Evolutionary conservation across 1,140 invertebrate species (phyloP).

Genomic region (Hyles euphorbiae): DNA sequence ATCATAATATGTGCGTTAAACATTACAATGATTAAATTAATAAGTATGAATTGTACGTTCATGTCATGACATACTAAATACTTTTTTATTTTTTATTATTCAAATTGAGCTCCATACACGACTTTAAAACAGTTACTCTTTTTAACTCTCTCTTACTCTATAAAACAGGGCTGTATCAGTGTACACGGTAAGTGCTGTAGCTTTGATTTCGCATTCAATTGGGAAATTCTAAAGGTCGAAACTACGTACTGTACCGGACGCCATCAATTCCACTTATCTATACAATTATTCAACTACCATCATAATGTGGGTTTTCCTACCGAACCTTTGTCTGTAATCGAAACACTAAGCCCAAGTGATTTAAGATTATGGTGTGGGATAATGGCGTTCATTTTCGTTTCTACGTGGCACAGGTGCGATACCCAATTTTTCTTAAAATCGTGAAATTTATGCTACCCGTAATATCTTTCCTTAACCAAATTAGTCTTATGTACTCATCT

Average conservation of each 20-base stretch:
- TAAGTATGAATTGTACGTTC: too few species aligned
- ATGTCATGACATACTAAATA: too few species aligned
- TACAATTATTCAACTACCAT: conserved; percentile 67
- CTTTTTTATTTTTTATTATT: too few species aligned
- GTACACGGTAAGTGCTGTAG: too few species aligned
- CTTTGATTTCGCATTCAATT: too few species aligned
- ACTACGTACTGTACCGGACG: conserved; percentile 3
- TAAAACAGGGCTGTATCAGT: too few species aligned
- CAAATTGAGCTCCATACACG: too few species aligned
- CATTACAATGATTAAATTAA: too few species aligned
- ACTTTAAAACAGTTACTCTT: too few species aligned
- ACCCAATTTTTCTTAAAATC: conserved; percentile 48
- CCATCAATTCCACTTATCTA: conserved; percentile 64
- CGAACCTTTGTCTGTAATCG: conserved; percentile 67
- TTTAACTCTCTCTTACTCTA: too few species aligned
- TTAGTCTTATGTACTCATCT: conserved; percentile 15
- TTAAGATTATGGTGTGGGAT: conserved; percentile 69
- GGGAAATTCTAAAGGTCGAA: too few species aligned
- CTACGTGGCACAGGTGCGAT: conserved; percentile 47
- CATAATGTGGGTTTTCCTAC: conserved; percentile 62
- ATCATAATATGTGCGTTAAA: too few species aligned
- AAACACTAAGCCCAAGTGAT: conserved; percentile 68
- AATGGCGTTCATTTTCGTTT: conserved; percentile 59
- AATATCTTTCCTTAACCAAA: conserved; percentile 29
- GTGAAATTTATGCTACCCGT: conserved; percentile 37